Evolutionary conservation across 1,140 invertebrate species (phyloP), one percentile per base, ranked within the genome.

Genomic region (Drosophila truncata): DNA sequence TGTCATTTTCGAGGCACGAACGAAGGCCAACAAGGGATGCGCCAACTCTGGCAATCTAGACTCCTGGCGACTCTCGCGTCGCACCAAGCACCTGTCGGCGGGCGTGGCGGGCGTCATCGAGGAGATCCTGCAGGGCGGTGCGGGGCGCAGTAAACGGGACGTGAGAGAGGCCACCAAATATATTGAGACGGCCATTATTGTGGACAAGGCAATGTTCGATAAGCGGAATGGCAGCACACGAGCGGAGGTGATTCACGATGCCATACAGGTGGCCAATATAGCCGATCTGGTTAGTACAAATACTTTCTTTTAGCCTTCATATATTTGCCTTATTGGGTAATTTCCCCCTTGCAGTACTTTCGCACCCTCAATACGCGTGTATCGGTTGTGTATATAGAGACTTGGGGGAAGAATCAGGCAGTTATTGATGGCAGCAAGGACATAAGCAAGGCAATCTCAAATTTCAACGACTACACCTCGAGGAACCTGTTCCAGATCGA

Each of bases 191-290:
- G 97, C 97, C 47, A 95, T 98, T 61, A 96, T 98, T 67, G 96
- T 98, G 64, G 98, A 98, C 93, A 97, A 97, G 93, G 96, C 97
- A 29, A 98, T 98, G 97, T 98, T 98, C 93, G 97, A 98, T 80
- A 96, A 97, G 87, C 95, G 97, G 57, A 98, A 98, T 93, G 97
- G 97, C 71, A 98, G 97, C 91, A 97, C 96, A 41, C 94, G 97
- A 66, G 95, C 96, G 9, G 97, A 98, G 93, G 97, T 99, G 58
- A 96, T 99, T 63, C 97, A 98, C 91, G 98, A 99, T 94, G 97
- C 98, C 54, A 97, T 99, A 91, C 98, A 99, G 95, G 97, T 99
- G 78, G 98, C 97, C 54, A 99, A 99, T 94, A 98, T 99, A 93
- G 98, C 98, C 60, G 98, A 99, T 94, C 94, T 99, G 95, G 97